Evolutionary conservation across 2,113 vertebrate genomes (phyloP).

Genomic region (Pithys albifrons): DNA sequence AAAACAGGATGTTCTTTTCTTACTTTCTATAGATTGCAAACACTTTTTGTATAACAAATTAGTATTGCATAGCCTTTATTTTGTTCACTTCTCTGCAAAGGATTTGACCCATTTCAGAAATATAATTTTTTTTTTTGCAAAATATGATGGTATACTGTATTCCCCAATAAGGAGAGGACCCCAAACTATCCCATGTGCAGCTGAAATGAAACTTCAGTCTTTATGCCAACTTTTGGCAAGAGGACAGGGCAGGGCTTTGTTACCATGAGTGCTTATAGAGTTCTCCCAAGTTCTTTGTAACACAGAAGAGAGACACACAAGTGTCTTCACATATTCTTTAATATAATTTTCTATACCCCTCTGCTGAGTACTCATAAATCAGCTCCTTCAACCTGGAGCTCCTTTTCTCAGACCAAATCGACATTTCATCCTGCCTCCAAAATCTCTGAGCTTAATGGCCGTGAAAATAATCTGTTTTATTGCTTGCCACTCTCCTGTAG

Average conservation of each 20-base stretch:
- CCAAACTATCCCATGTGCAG: background rate
- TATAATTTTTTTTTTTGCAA: background rate
- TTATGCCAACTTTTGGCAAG: background rate
- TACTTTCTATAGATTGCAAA: background rate
- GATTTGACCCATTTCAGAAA: background rate
- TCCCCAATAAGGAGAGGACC: conserved; percentile 9
- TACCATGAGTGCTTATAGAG: background rate
- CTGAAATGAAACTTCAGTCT: background rate
- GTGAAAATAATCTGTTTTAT: background rate
- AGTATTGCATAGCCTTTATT: background rate
- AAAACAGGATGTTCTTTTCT: background rate
- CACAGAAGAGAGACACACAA: background rate
- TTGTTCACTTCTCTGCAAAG: background rate
- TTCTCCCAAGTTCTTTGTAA: background rate
- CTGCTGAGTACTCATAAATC: background rate
- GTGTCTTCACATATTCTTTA: background rate
- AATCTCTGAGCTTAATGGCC: background rate
- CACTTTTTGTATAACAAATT: background rate
- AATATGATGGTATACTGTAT: fast-evolving
- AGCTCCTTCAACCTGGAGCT: background rate
- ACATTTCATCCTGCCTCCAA: background rate
- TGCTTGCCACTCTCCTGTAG: background rate
- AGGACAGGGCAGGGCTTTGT: background rate
- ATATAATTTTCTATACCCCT: background rate
- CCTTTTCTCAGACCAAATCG: background rate